A percentile compares a stretch with the other conserved stretches of the same genome.
Evolutionary conservation across 2,113 vertebrate genomes (phyloP).

Genomic region (Dromiciops gliroides): DNA sequence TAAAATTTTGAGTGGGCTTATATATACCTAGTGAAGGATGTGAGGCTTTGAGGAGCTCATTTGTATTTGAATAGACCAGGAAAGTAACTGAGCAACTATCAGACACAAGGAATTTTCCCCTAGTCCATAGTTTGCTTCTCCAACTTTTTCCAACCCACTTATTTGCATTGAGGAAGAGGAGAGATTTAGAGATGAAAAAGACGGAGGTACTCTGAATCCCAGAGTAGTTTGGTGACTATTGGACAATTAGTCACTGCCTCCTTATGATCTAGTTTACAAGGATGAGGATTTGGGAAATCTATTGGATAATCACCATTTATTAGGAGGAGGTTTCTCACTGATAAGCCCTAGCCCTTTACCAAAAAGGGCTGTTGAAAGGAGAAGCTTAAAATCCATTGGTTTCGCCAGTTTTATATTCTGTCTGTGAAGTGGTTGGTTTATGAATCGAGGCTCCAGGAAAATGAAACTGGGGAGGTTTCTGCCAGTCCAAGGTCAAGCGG

Average conservation of each 20-base stretch:
- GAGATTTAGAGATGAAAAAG: not conserved
- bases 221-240: not conserved
- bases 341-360: not conserved
- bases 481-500: no score
- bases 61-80: not conserved
- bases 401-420: not conserved
- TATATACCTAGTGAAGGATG: no score
- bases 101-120: not conserved
- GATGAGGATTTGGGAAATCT: not conserved
- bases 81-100: not conserved
- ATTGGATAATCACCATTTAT: not conserved
- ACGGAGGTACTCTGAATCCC: not conserved
- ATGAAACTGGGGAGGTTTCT: not conserved
- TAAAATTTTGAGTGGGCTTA: no score
- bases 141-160: not conserved
- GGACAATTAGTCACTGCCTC: not conserved
- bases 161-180: not conserved
- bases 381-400: not conserved
- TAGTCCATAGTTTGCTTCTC: not conserved
- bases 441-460: not conserved
- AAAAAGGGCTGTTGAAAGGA: not conserved
- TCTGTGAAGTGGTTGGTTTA: not conserved
- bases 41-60: not conserved
- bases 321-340: not conserved
- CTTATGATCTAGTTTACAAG: not conserved